Evolutionary conservation across 2,797 vertebrate species (phyloP).

Genomic region (Spinibarbus caldwelli): DNA sequence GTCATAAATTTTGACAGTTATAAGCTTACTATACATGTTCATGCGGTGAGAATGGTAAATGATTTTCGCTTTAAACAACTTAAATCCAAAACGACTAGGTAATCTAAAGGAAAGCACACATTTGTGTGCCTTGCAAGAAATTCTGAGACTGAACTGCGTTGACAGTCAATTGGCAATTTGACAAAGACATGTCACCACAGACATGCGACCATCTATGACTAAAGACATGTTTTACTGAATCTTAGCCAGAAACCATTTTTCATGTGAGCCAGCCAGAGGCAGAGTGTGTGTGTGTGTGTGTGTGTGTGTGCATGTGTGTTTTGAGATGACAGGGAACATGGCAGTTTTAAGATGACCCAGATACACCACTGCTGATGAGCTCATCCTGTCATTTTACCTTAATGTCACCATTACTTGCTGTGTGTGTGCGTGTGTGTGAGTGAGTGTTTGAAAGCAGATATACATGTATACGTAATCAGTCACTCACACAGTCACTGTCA

Average conservation of each 20-base stretch:
- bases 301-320: constrained; percentile 17
- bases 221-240: constrained; percentile 37
- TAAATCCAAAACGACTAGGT: background rate
- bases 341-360: constrained; percentile 64
- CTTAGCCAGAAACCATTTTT: constrained; percentile 20
- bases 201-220: background rate
- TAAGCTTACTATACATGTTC: background rate
- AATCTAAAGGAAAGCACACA: background rate
- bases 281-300: too few relatives aligned
- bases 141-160: background rate
- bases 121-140: background rate
- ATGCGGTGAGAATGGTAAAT: background rate
- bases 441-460: constrained; percentile 24
- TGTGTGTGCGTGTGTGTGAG: background rate
- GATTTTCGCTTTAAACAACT: background rate
- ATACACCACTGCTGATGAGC: constrained; percentile 61
- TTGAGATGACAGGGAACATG: constrained; percentile 30
- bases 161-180: background rate
- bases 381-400: constrained; percentile 70
- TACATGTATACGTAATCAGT: constrained; percentile 5
- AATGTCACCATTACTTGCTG: constrained; percentile 64
- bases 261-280: constrained; percentile 2
- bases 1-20: background rate
- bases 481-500: constrained; percentile 17
- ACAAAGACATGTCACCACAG: constrained; percentile 7